Evolutionary conservation across 2,113 vertebrate genomes (phyloP).

Genomic region (Anolis sagrei): DNA sequence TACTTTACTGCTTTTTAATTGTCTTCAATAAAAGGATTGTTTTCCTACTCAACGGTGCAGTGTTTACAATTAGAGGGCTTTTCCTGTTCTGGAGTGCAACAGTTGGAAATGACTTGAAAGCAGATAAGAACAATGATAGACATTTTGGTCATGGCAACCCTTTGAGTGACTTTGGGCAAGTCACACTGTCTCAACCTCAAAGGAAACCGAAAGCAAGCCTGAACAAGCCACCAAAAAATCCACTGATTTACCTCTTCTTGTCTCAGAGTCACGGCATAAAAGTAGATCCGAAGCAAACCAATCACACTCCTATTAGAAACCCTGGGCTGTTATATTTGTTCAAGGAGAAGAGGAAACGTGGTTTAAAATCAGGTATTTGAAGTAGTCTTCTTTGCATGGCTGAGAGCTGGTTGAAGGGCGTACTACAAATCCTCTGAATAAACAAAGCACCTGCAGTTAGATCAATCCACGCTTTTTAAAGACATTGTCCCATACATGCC

Average conservation of each 20-base stretch:
- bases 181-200: no score
- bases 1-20: no score
- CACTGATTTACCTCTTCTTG: background rate
- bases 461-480: background rate
- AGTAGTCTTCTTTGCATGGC: background rate
- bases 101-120: no score
- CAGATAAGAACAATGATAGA: no score
- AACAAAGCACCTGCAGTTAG: background rate
- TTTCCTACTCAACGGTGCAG: no score
- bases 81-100: no score
- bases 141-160: no score
- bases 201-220: no score
- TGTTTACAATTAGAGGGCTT: no score
- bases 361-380: background rate
- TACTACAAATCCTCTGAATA: background rate
- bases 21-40: no score
- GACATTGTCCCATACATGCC: constrained; percentile 34
- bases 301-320: background rate
- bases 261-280: no score
- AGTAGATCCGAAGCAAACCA: background rate
- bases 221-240: background rate
- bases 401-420: background rate
- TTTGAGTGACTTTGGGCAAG: no score
- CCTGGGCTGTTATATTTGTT: background rate
- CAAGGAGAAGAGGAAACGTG: background rate